phyloP scores from a whole-genome alignment of 2,113 vertebrate species.

The Mohoua ochrocephala region DNA sequence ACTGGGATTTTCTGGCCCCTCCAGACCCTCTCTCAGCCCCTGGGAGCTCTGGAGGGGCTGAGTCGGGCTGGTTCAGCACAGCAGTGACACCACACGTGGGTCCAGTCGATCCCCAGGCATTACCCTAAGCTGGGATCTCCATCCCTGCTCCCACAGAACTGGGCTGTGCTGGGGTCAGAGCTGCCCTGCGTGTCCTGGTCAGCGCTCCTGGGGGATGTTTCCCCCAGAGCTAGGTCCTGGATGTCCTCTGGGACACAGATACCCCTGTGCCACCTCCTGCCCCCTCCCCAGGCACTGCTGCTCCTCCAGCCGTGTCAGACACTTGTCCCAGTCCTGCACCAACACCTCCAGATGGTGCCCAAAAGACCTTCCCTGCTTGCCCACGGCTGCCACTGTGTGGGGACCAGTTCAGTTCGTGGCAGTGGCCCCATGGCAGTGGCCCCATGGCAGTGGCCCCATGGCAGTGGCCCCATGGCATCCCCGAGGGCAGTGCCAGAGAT shows the following conservation, averaged over 20 bases:
- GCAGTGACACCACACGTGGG: background rate
- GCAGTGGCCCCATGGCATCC: fast-evolving
- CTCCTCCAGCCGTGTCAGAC: background rate
- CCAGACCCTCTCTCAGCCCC: background rate
- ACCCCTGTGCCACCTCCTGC: background rate
- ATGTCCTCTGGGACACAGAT: background rate
- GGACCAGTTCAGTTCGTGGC: background rate
- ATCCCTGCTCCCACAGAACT: fast-evolving
- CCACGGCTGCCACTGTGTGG: fast-evolving
- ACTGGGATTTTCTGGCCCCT: background rate
- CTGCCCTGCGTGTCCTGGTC: fast-evolving
- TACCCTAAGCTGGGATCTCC: background rate
- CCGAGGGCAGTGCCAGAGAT: background rate
- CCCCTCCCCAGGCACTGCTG: background rate
- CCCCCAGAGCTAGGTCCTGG: background rate
- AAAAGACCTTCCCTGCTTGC: too few species aligned
- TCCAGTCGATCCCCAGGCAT: fast-evolving
- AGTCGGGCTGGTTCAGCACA: background rate
- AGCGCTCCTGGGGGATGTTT: fast-evolving
- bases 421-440: fast-evolving
- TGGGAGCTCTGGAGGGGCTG: background rate
- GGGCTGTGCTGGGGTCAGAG: background rate
- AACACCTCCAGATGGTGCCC: background rate
- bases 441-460: fast-evolving
- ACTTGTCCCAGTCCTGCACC: fast-evolving